Evolutionary conservation across 2,797 vertebrate species (phyloP).

Genomic region (Pseudotriccus pelzelni): DNA sequence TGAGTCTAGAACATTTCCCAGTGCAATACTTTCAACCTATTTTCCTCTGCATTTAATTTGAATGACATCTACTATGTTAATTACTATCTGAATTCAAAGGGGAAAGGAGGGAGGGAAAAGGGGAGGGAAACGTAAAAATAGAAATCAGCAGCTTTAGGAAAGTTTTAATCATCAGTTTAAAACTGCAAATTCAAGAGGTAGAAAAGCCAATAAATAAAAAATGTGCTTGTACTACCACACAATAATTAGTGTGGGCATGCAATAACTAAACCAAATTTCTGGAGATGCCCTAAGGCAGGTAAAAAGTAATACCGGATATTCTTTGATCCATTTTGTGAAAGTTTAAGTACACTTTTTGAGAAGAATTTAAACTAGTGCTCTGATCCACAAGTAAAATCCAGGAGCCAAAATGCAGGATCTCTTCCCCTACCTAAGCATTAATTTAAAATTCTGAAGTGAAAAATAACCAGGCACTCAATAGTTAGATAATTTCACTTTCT

Average conservation of each 20-base stretch:
- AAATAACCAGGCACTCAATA: not conserved
- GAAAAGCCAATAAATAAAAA: constrained; percentile 33
- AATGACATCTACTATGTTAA: not conserved
- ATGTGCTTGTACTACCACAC: not conserved
- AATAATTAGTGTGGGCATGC: not conserved
- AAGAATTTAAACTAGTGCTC: not conserved
- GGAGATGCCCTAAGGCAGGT: not conserved
- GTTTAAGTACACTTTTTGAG: not conserved
- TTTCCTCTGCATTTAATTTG: not conserved
- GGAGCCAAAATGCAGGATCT: not conserved
- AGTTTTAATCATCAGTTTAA: not conserved
- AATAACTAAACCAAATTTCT: not conserved
- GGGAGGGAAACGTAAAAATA: not conserved
- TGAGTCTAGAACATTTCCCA: not conserved
- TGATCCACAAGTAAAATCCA: not conserved
- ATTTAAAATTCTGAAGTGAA: not conserved
- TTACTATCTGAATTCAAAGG: not conserved
- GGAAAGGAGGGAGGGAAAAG: rapidly evolving
- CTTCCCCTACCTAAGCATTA: not conserved
- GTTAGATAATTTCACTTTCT: not conserved
- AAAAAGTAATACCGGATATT: not conserved
- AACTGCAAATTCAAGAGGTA: not conserved
- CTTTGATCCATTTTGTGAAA: not conserved
- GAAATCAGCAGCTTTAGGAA: not conserved
- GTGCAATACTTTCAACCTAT: not conserved